Evolutionary conservation across 2,888 invertebrate species (phyloP), one percentile per base, ranked within the genome.

Genomic region (Cybosia mesomella): DNA sequence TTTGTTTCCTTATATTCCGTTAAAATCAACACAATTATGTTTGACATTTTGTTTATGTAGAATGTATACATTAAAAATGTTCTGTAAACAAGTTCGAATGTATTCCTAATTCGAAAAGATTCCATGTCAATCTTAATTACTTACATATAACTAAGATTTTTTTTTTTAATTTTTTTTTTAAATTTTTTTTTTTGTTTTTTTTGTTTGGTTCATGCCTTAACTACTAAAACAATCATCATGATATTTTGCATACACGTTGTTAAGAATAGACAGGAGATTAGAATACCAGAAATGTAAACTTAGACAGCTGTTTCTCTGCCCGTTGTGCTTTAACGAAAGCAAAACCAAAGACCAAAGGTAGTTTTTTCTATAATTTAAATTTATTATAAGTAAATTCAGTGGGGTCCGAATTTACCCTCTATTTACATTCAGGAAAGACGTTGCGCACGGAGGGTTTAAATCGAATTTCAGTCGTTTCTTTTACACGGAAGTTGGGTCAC

Each of bases 401-500:
- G 82, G 86, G 82, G 85, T 84, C 83, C 84, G 86, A 88, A 87
- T 87, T 89, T 85, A 81, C 87, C 89, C 89, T 85, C 89, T 81
- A 92, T 93, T 94, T 92, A 87, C 91, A 93, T 94, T 92, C 92
- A 91, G 88, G 89, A 86, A 91, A 89, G 92, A 91, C 86, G 86
- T 66, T 83, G 87, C 85, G 85, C 80, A 72, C 84, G 88, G 82
- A 89, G 89, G 91, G 90, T 85, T 90, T 84, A 91, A 92, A 94
- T 93, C 92, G 92, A 94, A 94, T 93, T 92, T 91, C 91, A 88
- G 87, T 89, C 92, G 88, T 89, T 91, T 91, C 89, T 90, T 87
- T 85, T 87, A 86, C 87, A 84, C 85, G 84, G 82, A 83, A 82
- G 82, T 79, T 81, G 83, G 86, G 86, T 87, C 85, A 86, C 83